Percentiles rank a stretch among this genome's conserved stretches.
Evolutionary conservation across 2,113 vertebrate species (phyloP).

Genomic region (Entomyzon cyanotis): DNA sequence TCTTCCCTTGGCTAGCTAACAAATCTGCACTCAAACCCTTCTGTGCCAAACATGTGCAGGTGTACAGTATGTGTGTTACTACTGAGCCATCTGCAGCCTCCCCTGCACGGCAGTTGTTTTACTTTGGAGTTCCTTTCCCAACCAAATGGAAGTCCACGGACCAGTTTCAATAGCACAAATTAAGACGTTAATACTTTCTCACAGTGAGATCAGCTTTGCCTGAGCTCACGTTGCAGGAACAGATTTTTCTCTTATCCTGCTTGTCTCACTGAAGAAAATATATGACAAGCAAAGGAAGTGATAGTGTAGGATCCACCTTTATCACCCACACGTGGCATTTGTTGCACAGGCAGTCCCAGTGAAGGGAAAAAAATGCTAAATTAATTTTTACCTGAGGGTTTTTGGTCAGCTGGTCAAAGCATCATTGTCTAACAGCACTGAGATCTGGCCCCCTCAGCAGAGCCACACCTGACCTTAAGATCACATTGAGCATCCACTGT

Average conservation of each 20-base stretch:
- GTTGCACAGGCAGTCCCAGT: neutral
- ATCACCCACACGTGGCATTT: neutral
- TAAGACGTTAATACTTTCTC: slow-evolving; percentile 58
- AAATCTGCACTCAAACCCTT: slow-evolving; percentile 52
- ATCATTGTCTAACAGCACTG: neutral
- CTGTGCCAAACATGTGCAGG: slow-evolving; percentile 51
- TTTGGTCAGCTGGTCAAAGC: neutral
- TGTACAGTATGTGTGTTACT: slow-evolving; percentile 35
- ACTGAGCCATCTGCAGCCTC: slow-evolving; percentile 41
- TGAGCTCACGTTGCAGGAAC: slow-evolving; percentile 51
- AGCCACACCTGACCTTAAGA: neutral
- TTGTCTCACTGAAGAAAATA: neutral
- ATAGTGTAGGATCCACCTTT: neutral
- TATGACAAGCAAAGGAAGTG: neutral
- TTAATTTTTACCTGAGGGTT: neutral
- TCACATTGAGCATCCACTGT: neutral
- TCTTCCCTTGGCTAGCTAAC: slow-evolving; percentile 22
- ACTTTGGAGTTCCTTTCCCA: slow-evolving; percentile 6
- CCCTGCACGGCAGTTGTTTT: slow-evolving; percentile 12
- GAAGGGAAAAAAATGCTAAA: neutral
- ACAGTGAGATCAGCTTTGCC: slow-evolving; percentile 36
- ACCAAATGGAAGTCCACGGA: slow-evolving; percentile 52
- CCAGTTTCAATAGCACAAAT: slow-evolving; percentile 49
- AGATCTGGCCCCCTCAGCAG: neutral
- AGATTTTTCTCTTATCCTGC: slow-evolving; percentile 11